phyloP scores from a whole-genome alignment of 2,113 vertebrate species.

The Pollimyrus isidori region DNA sequence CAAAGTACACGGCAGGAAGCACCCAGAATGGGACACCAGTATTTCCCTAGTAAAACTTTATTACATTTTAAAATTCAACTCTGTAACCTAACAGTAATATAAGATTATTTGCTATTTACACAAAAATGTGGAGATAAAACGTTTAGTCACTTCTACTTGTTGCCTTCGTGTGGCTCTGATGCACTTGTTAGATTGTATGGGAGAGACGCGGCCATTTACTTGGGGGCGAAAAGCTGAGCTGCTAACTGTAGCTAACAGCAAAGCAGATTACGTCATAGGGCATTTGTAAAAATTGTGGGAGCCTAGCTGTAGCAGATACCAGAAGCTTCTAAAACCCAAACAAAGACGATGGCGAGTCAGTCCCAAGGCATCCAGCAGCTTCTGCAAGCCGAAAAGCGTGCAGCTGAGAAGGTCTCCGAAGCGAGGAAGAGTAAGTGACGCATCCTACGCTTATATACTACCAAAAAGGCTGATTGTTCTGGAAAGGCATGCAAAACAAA shows the following conservation, averaged over 20 bases:
- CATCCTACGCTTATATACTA: neutral
- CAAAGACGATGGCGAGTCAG: constrained; percentile 30
- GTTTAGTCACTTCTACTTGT: neutral
- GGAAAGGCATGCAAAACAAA: neutral
- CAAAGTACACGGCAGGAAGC: neutral
- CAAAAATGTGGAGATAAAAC: neutral
- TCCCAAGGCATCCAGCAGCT: constrained; percentile 36
- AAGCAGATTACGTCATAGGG: neutral
- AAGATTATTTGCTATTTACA: neutral
- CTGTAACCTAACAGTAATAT: neutral
- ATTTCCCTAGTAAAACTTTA: neutral
- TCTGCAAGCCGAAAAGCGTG: constrained; percentile 35
- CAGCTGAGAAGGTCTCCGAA: constrained; percentile 33
- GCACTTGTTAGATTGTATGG: neutral
- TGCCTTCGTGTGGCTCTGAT: neutral
- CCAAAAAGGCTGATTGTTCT: neutral
- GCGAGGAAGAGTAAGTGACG: constrained; percentile 30
- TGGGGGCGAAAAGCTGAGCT: neutral
- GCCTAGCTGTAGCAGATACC: neutral
- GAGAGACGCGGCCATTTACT: neutral
- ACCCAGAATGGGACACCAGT: neutral
- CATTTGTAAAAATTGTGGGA: neutral
- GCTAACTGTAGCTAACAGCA: neutral
- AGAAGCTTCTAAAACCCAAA: neutral
- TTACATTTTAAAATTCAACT: neutral